Evolutionary conservation across 2,888 invertebrate species (phyloP), one percentile per base, ranked within the genome.

Genomic region (Oscheius sp.): DNA sequence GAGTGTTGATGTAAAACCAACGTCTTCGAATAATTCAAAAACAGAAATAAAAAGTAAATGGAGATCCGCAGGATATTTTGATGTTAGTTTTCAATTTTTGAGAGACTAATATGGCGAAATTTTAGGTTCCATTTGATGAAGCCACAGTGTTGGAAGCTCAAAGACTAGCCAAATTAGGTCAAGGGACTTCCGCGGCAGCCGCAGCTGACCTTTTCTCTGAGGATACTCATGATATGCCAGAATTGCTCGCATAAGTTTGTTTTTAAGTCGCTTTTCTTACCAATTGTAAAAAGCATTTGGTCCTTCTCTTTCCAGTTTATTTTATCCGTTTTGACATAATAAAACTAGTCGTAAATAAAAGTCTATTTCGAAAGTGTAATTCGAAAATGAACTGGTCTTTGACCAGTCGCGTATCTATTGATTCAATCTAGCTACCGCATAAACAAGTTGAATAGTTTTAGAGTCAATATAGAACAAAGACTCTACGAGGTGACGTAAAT

Each of bases 131-230:
- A n/a, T n/a, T n/a, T n/a, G n/a, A n/a, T n/a, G n/a, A n/a, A n/a
- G n/a, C n/a, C n/a, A n/a, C n/a, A n/a, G n/a, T n/a, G n/a, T n/a
- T n/a, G n/a, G n/a, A n/a, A n/a, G n/a, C n/a, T n/a, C n/a, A n/a
- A n/a, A n/a, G n/a, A n/a, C n/a, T n/a, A n/a, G n/a, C n/a, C n/a
- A n/a, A n/a, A n/a, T n/a, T n/a, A n/a, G n/a, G n/a, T n/a, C n/a
- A n/a, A n/a, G n/a, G n/a, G n/a, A n/a, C n/a, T n/a, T n/a, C n/a
- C n/a, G n/a, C n/a, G n/a, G n/a, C n/a, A n/a, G n/a, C n/a, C n/a
- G n/a, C n/a, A n/a, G n/a, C 52, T 27, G 65, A 65, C 42, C 25
- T 52, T 5, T 65, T 53, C 42, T 65, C 53, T 15, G 65, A 65
- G 2, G 15, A 39, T 29, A 29, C 53, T 34, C 53, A 65, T 27